A percentile compares a stretch with the other conserved stretches of the same genome.
Evolutionary conservation across 1,140 invertebrate species (phyloP).

Genomic region (Bombus picipes): DNA sequence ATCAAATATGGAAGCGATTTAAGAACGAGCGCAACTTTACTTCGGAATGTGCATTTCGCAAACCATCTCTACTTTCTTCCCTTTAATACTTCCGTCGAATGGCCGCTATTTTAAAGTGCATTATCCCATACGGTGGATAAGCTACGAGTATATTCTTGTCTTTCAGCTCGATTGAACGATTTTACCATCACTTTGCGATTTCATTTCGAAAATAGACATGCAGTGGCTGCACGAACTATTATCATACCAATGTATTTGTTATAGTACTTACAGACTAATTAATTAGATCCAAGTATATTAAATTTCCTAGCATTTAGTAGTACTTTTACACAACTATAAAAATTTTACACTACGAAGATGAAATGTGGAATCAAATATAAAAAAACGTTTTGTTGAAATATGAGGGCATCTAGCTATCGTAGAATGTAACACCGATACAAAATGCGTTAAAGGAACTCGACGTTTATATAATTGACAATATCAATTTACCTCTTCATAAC

Average conservation of each 20-base stretch:
- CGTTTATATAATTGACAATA: background rate
- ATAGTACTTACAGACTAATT: too few relatives aligned
- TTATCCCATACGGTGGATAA: conserved; percentile 45
- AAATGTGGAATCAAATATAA: too few relatives aligned
- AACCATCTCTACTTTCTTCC: conserved; percentile 44
- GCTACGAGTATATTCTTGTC: conserved; percentile 9
- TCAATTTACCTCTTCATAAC: conserved; percentile 3
- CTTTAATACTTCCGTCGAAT: conserved; percentile 47
- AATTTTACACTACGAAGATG: too few relatives aligned
- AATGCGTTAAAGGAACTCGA: background rate
- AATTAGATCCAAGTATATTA: too few relatives aligned
- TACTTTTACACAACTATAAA: too few relatives aligned
- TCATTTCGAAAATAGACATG: background rate
- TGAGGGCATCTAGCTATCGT: too few relatives aligned
- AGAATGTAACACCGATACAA: background rate
- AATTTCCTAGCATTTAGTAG: too few relatives aligned
- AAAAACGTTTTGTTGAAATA: too few relatives aligned
- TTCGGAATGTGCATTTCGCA: conserved; percentile 28
- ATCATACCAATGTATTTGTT: too few relatives aligned
- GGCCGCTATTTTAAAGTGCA: conserved; percentile 28
- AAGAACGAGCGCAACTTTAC: conserved; percentile 28
- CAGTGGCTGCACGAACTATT: too few relatives aligned
- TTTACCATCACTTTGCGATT: background rate
- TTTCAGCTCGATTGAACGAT: background rate
- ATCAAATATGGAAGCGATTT: conserved; percentile 62